Base-by-base conservation (phyloP, 2,888 invertebrate genomes). In the Drosophila paramelanica region DNA sequence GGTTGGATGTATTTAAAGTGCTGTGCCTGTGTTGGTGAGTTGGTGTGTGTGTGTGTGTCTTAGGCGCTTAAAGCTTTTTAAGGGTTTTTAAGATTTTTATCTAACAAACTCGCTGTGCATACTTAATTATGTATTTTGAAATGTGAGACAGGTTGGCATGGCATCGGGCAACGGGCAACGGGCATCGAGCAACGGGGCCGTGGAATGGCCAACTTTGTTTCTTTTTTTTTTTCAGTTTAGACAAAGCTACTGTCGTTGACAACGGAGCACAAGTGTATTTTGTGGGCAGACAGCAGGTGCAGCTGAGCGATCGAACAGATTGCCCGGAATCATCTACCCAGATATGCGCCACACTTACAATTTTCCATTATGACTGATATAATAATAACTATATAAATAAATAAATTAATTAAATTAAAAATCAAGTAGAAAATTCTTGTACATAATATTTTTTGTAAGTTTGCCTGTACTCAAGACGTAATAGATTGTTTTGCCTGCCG, bases 81-180 rank as follows among this genome's bases (percentile, higher is more conserved):
- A 85, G 85, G 85, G 85, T 85, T 85, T 85, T 85, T 85, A 85
- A 85, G 85, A 85, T 85, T 89, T 85, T 85, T 85, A 85, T 85
- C 85, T 85, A 85, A 85, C 89, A 87, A 77, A 85, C 85, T 85
- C 88, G 89, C 89, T 85, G 89, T 85, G 85, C 85, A 85, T 85
- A 85, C 88, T 84, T 85, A 85, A 85, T 85, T 85, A 85, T 84
- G 83, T 84, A 83, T 89, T 89, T 85, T 89, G 85, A 85, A 85
- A 89, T 85, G 85, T 85, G 85, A 85, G 89, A 89, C 89, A 84
- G 88, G 85, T 89, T 89, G 82, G 79, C 83, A 73, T 79, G 61
- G 82, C 64, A 74, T 51, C 78, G 51, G 50, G 31, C 58, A 50
- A 33, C 42, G 59, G 11, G 33, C 27, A 27, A 27, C 27, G 27